Evolutionary conservation across 2,113 vertebrate genomes (phyloP).

Genomic region (Numenius arquata): DNA sequence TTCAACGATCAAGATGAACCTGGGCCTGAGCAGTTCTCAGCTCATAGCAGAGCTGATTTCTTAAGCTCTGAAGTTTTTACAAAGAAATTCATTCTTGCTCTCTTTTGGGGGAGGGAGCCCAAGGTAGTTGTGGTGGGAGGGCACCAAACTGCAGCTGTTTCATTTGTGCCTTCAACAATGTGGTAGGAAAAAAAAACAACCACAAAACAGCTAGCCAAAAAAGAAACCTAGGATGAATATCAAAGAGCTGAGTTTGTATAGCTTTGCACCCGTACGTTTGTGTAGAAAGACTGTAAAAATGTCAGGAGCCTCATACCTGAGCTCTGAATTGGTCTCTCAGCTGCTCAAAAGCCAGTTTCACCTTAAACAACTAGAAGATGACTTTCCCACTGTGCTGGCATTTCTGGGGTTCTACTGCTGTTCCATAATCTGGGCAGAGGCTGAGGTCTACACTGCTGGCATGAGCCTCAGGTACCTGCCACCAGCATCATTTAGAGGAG

Average conservation of each 20-base stretch:
- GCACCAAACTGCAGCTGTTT: not conserved
- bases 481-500: not conserved
- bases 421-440: not conserved
- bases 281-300: not conserved
- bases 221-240: not conserved
- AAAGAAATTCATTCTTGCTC: not conserved
- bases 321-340: not conserved
- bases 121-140: not conserved
- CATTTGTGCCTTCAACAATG: not conserved
- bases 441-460: not conserved
- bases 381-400: not conserved
- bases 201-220: not conserved
- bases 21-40: not conserved
- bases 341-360: not conserved
- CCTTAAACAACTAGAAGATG: not conserved
- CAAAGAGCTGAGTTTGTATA: not conserved
- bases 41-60: not conserved
- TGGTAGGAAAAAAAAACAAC: too few species aligned
- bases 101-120: not conserved
- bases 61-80: not conserved
- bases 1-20: not conserved
- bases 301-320: too few species aligned
- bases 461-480: not conserved
- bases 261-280: not conserved
- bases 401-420: not conserved